Percentiles rank a stretch among this genome's conserved stretches.
Evolutionary conservation across 2,113 vertebrate species (phyloP).

Genomic region (Crotalus tigris): DNA sequence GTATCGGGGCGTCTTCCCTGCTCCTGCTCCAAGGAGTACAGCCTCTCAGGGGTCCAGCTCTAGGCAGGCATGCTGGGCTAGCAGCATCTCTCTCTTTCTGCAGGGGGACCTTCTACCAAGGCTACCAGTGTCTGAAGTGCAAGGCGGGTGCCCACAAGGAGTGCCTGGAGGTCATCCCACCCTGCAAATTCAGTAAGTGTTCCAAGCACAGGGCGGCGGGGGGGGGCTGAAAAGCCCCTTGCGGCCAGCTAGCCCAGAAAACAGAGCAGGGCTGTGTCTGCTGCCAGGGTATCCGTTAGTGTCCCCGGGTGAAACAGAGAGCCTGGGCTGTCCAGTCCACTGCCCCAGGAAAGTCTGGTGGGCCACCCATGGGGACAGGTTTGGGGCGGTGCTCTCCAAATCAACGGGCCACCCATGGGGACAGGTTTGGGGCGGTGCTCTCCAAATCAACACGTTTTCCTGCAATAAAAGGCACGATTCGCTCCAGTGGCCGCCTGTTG

Average conservation of each 20-base stretch:
- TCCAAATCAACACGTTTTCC: not conserved
- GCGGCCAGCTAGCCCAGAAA: not conserved
- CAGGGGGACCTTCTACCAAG: conserved; percentile 98
- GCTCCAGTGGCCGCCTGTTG: not conserved
- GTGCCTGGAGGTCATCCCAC: conserved; percentile 91
- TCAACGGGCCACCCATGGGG: not conserved
- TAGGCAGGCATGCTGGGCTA: not conserved
- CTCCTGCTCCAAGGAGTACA: too few relatives aligned
- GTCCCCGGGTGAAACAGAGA: not conserved
- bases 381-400: not conserved
- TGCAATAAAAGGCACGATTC: not conserved
- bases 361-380: not conserved
- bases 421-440: not conserved
- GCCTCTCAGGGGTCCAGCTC: too few relatives aligned
- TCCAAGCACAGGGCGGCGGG: not conserved
- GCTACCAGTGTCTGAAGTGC: conserved; percentile 91
- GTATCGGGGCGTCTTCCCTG: not conserved
- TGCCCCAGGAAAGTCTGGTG: not conserved
- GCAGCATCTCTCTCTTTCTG: not conserved
- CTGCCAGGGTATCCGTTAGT: not conserved
- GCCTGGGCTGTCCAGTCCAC: not conserved
- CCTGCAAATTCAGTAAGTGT: conserved; percentile 93
- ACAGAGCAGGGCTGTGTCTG: not conserved
- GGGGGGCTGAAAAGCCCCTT: not conserved
- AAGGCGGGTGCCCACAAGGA: conserved; percentile 95